Evolutionary conservation across 2,888 invertebrate species (phyloP), one percentile per base, ranked within the genome.

Genomic region (Malthinus seriepunctatus): DNA sequence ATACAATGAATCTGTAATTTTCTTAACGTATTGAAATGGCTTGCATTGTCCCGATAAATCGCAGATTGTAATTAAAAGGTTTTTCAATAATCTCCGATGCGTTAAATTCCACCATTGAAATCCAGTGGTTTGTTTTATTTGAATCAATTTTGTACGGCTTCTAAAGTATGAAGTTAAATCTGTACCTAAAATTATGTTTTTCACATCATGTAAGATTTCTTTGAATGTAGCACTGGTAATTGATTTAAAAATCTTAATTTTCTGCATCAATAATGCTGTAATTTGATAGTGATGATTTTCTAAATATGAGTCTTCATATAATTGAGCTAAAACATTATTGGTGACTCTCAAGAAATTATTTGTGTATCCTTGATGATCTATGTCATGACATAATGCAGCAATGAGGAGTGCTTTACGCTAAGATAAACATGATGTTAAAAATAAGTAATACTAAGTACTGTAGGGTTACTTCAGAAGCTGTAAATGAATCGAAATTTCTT

Each of bases 331-430:
- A 0, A 82, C 80, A 55, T 86, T 82, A 61, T 83, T 81, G 61
- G 80, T 79, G 8, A 84, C 74, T 54, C 81, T 72, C 3, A 86
- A 75, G 74, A 82, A 87, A 71, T 84, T 86, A 71, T 86, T 86
- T 63, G 86, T 86, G 69, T 76, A 81, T 1, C 86, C 87, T 0
- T 82, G 82, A 69, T 87, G 87, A 74, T 87, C 86, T 45, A 86
- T 65, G 72, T 87, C 87, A 69, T 87, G 87, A 70, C 85, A 83
- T 0, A 86, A 69, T 0, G 85, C 82, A 0, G 84, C 79, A 35
- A 86, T 70, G 76, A 86, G 78, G 32, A 87, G 74, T 0, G 81
- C 82, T 58, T 81, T 79, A 1, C 79, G 78, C 85, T 86, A 60
- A 51, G 71, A 70, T 34, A 32, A 51, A 48, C 8, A 9, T 11